Evolutionary conservation across 2,113 vertebrate genomes (phyloP), one percentile per base, ranked within the genome.

Genomic region (Turnix velox): DNA sequence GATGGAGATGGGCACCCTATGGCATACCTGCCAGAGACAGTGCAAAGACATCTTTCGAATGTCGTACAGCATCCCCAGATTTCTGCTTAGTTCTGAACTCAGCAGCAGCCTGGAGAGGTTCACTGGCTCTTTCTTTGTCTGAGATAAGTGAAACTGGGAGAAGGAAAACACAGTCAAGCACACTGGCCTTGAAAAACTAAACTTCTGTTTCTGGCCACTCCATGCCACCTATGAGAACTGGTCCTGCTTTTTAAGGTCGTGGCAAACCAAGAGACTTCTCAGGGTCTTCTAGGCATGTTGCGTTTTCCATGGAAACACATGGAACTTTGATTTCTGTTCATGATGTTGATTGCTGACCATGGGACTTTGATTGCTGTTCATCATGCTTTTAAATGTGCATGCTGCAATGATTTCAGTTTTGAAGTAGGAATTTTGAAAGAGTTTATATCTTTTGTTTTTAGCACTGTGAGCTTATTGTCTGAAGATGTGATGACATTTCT

Each of bases 131-230:
- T 3, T 16, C 27, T 65, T 55, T 9, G 12, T 43, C 28, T 57
- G 40, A 55, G 68, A 27, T 62, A 49, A 78, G 18, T 66, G 27
- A 73, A 74, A 58, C 0, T 12, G 13, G 33, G 54, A 51, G 30
- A 58, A 54, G 20, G 45, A 88, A 80, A 77, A 25, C 16, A 27
- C 0, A 28, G 33, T 43, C 33, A 51, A 0, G 0, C 20, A 67
- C 35, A 59, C 24, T 20, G 43, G 10, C 39, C n/a, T 45, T 87
- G 35, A 74, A 59, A 83, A 77, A 84, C 35, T 2, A 71, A 33
- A 7, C 22, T 81, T 65, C 20, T 87, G 9, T 68, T 88, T 63
- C 37, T 65, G 33, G 61, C 58, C 17, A 12, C 35, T 54, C 22
- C 28, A 63, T 79, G 40, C 45, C 80, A n/a, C 28, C 18, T 48